Evolutionary conservation across 2,888 invertebrate species (phyloP).

Genomic region (Aromia moschata): DNA sequence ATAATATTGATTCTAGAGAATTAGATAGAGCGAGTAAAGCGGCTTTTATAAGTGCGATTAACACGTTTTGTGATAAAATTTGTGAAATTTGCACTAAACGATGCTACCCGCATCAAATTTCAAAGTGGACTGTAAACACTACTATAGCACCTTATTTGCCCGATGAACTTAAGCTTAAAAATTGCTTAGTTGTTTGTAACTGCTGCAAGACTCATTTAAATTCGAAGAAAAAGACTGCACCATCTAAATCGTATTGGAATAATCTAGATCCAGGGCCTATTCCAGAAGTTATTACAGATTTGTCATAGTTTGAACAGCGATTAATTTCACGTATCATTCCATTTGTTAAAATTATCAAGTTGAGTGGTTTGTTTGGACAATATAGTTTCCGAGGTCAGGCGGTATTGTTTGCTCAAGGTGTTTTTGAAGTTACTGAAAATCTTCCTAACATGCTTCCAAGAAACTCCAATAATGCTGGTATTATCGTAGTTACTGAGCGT

Average conservation of each 20-base stretch:
- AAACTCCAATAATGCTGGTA: neutral
- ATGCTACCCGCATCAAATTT: slow-evolving; percentile 1
- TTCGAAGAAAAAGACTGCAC: neutral
- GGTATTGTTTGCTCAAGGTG: slow-evolving; percentile 9
- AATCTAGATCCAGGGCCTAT: neutral
- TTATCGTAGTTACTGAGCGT: neutral
- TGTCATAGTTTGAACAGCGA: neutral
- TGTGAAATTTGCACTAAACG: slow-evolving; percentile 10
- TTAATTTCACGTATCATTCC: neutral
- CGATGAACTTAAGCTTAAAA: neutral
- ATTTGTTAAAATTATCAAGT: slow-evolving; percentile 1
- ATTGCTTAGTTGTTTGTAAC: neutral
- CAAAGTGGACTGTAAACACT: neutral
- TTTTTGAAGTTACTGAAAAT: slow-evolving; percentile 11
- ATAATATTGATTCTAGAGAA: neutral
- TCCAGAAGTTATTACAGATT: neutral
- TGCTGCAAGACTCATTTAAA: neutral
- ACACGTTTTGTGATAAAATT: slow-evolving; percentile 11
- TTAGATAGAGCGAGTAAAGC: neutral
- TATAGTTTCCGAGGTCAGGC: slow-evolving; percentile 1
- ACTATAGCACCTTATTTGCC: neutral
- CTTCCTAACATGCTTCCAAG: slow-evolving; percentile 1
- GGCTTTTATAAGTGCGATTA: neutral
- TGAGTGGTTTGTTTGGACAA: slow-evolving; percentile 3
- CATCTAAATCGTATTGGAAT: slow-evolving; percentile 10